These are phyloP conservation scores for Myotis davidii DNA, from an alignment of 2,113 vertebrate species.

Conservation along the genomic window DNA sequence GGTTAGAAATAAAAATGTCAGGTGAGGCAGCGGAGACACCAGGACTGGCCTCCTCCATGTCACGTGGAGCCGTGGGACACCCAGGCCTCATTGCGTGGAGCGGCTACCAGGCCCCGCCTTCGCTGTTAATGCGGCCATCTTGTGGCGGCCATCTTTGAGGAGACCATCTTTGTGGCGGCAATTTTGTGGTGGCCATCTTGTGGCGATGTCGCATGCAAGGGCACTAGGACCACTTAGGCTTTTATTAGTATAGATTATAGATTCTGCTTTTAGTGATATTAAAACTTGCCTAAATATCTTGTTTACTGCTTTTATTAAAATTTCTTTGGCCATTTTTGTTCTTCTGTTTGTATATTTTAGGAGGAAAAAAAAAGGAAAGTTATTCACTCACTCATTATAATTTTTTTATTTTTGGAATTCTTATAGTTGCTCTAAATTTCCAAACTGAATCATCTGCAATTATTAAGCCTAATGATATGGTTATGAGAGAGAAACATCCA, in stretches of 20 bases:
- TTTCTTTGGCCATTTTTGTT: not conserved
- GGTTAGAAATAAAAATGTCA: not conserved
- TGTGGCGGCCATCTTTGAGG: too few species aligned
- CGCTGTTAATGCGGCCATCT: too few species aligned
- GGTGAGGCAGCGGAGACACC: too few species aligned
- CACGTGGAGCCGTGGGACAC: too few species aligned
- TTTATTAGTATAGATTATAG: not conserved
- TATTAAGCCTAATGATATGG: not conserved
- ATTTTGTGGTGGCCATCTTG: too few species aligned
- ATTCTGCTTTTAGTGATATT: not conserved
- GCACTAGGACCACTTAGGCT: too few species aligned
- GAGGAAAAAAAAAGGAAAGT: not conserved
- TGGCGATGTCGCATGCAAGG: too few species aligned
- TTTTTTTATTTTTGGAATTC: conserved; percentile 24
- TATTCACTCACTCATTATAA: not conserved
- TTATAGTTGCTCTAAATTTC: not conserved
- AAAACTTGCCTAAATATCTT: not conserved
- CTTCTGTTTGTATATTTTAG: not conserved
- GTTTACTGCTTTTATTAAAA: not conserved
- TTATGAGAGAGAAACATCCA: not conserved
- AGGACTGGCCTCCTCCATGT: too few species aligned
- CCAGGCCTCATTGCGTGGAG: too few species aligned
- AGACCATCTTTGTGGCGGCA: too few species aligned
- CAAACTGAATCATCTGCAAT: not conserved
- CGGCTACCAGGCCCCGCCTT: too few species aligned